Evolutionary conservation across 2,888 invertebrate genomes (phyloP).

Genomic region (Drosophila paucipuncta): DNA sequence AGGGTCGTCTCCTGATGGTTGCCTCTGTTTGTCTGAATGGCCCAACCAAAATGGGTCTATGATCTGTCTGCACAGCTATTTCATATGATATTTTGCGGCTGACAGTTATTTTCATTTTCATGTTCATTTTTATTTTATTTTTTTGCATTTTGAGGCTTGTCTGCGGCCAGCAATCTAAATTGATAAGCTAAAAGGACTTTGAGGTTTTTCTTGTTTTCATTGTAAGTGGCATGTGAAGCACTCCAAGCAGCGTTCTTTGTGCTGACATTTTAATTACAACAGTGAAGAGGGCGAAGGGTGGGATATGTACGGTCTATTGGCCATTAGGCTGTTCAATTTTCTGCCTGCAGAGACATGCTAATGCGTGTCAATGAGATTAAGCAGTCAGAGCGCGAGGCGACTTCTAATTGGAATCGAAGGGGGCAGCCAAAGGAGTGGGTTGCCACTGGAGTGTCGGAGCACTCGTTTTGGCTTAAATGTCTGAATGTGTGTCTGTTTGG

Average conservation of each 20-base stretch:
- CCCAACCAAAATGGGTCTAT: constrained; percentile 29
- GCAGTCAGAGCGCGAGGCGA: constrained; percentile 60
- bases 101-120: constrained; percentile 49
- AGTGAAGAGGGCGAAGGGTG: neutral
- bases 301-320: neutral
- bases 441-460: constrained; percentile 45
- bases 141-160: constrained; percentile 46
- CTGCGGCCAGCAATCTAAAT: constrained; percentile 53
- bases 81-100: constrained; percentile 52
- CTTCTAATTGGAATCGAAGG: constrained; percentile 56
- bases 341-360: constrained; percentile 66
- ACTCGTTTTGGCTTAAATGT: constrained; percentile 51
- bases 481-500: constrained; percentile 24
- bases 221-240: constrained; percentile 48
- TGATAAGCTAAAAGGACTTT: constrained; percentile 55
- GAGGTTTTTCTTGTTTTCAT: constrained; percentile 12
- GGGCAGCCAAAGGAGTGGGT: neutral
- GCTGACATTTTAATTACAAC: constrained; percentile 77
- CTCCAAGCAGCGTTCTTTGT: constrained; percentile 25
- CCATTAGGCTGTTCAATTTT: constrained; percentile 59
- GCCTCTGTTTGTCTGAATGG: constrained; percentile 9
- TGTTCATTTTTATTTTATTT: constrained; percentile 23
- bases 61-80: constrained; percentile 56
- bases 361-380: constrained; percentile 73
- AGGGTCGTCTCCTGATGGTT: constrained; percentile 9